Evolutionary conservation across 2,888 invertebrate species (phyloP).

Genomic region (Stegana nigrithorax): DNA sequence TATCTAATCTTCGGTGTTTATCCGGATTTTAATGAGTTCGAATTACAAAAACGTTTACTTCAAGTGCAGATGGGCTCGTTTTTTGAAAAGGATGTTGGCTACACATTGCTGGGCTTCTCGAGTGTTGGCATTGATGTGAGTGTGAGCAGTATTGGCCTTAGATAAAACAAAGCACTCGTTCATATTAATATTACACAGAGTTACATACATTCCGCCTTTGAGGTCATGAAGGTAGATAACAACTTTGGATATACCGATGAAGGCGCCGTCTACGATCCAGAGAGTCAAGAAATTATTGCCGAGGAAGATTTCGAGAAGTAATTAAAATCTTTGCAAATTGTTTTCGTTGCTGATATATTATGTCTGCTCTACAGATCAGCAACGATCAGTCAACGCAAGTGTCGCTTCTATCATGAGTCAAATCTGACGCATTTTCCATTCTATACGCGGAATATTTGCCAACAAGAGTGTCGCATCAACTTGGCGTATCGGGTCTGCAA

Average conservation of each 20-base stretch:
- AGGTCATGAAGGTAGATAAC: conserved; percentile 60
- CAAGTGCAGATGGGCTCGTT: conserved; percentile 43
- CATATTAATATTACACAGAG: conserved; percentile 40
- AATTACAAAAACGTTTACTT: conserved; percentile 15
- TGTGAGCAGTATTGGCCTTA: neutral
- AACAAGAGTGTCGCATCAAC: conserved; percentile 66
- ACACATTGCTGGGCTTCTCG: conserved; percentile 56
- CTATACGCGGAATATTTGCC: conserved; percentile 64
- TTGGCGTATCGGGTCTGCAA: conserved; percentile 61
- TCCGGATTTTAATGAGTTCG: conserved; percentile 34
- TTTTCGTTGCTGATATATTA: neutral
- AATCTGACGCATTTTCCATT: conserved; percentile 65
- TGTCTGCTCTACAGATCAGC: too few relatives aligned
- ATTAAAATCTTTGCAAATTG: neutral
- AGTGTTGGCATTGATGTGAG: conserved; percentile 48
- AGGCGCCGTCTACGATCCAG: conserved; percentile 48
- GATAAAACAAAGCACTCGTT: too few relatives aligned
- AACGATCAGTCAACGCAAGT: conserved; percentile 60
- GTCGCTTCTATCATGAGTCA: conserved; percentile 64
- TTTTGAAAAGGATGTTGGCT: conserved; percentile 57
- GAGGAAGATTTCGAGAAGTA: conserved; percentile 56
- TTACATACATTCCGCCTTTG: conserved; percentile 63
- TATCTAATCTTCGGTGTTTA: conserved; percentile 53
- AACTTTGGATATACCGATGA: conserved; percentile 50
- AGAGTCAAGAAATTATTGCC: conserved; percentile 55